These are phyloP conservation scores for Sminthurides bifidus DNA, from an alignment of 1,140 invertebrate species.

Conservation along the genomic window DNA sequence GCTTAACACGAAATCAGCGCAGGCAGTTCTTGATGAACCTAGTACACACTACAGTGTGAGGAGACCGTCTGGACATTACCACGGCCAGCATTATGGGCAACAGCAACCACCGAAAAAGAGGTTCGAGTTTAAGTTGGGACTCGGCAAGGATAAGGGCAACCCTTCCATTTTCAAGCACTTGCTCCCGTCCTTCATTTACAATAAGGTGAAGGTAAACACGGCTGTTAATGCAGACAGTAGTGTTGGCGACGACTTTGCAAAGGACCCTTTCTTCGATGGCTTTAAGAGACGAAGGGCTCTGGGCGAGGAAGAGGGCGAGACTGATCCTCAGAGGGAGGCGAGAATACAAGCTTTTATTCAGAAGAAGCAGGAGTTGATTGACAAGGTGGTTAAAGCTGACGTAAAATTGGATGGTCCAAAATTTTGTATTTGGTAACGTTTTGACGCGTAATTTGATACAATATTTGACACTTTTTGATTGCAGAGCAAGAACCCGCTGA, in stretches of 20 bases:
- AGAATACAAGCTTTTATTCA: too few relatives aligned
- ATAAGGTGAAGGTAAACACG: background rate
- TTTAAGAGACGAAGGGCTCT: constrained; percentile 13
- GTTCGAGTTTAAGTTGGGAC: background rate
- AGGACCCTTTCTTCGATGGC: constrained; percentile 27
- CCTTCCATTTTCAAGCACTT: background rate
- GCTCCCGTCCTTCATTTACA: constrained; percentile 9
- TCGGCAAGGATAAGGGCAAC: too few relatives aligned
- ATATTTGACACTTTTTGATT: background rate
- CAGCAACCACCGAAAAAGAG: too few relatives aligned
- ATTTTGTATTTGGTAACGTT: too few relatives aligned
- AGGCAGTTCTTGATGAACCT: background rate
- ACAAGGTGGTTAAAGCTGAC: too few relatives aligned
- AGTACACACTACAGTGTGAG: background rate
- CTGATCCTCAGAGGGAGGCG: too few relatives aligned
- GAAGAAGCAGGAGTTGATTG: too few relatives aligned
- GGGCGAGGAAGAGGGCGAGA: too few relatives aligned
- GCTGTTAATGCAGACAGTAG: too few relatives aligned
- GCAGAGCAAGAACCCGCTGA: constrained; percentile 8
- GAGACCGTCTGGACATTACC: too few relatives aligned
- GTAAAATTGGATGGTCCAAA: too few relatives aligned
- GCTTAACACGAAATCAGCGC: background rate
- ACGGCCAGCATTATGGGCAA: too few relatives aligned
- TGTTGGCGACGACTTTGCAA: constrained; percentile 12
- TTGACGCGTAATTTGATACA: background rate